These are phyloP conservation scores for Mellivora capensis DNA, from an alignment of 2,113 vertebrate species.

Conservation along the genomic window DNA sequence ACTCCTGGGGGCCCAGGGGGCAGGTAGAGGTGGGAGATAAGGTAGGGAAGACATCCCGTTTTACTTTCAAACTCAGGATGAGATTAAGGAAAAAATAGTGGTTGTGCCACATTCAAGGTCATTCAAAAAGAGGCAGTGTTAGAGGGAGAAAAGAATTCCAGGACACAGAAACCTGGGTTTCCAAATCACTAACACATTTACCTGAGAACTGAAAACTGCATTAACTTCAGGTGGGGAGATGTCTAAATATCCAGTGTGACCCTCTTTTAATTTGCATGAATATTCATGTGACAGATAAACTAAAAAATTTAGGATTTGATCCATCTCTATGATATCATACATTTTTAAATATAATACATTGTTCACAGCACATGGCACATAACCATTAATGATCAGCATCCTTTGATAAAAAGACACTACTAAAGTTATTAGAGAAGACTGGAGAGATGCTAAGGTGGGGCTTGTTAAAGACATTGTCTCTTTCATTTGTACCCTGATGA, in stretches of 20 bases:
- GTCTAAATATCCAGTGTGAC: background rate
- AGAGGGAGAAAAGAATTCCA: background rate
- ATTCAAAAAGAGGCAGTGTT: background rate
- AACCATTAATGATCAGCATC: background rate
- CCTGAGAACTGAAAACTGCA: background rate
- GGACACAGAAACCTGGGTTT: background rate
- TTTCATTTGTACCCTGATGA: background rate
- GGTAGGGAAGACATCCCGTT: background rate
- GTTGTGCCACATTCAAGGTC: background rate
- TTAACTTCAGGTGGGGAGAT: background rate
- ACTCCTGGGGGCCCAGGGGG: background rate
- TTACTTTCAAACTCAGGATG: background rate
- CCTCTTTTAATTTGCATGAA: background rate
- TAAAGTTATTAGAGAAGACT: background rate
- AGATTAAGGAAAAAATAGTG: background rate
- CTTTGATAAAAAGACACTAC: background rate
- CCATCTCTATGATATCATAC: background rate
- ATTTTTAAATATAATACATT: background rate
- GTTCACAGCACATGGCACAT: background rate
- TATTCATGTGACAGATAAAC: background rate
- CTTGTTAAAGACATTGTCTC: background rate
- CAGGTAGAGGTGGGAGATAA: background rate
- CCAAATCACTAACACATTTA: background rate
- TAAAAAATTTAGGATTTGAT: background rate
- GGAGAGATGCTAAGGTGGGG: background rate